phyloP scores from a whole-genome alignment of 2,888 invertebrate species.

The Drosophila differens region DNA sequence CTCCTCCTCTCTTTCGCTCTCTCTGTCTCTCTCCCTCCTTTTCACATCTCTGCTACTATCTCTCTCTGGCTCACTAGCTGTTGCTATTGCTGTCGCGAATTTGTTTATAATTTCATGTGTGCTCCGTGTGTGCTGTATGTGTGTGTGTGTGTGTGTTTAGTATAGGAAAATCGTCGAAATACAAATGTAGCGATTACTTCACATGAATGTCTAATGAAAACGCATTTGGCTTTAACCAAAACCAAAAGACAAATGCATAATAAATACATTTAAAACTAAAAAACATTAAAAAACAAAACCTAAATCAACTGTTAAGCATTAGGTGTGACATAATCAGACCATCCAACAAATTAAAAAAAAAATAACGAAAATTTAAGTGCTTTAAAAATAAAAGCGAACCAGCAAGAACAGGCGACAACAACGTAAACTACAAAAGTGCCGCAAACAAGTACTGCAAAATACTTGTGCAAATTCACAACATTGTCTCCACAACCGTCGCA shows the following conservation, averaged over 20 bases:
- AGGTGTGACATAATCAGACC: constrained; percentile 70
- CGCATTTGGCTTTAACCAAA: constrained; percentile 31
- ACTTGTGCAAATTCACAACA: constrained; percentile 26
- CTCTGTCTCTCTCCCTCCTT: constrained; percentile 4
- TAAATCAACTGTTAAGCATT: constrained; percentile 54
- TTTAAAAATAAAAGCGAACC: constrained; percentile 60
- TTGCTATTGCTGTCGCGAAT: constrained; percentile 55
- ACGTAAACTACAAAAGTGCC: constrained; percentile 56
- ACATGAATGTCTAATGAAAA: constrained; percentile 37
- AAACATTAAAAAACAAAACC: neutral
- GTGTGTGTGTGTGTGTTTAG: constrained; percentile 41
- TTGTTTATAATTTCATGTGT: constrained; percentile 70
- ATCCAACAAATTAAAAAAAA: constrained; percentile 26
- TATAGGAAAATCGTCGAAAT: constrained; percentile 22
- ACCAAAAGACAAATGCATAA: constrained; percentile 24
- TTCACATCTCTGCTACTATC: constrained; percentile 14
- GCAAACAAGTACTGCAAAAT: constrained; percentile 29
- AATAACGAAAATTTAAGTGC: constrained; percentile 51
- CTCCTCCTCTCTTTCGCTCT: constrained; percentile 11
- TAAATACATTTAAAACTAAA: constrained; percentile 16
- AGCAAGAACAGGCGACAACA: constrained; percentile 39
- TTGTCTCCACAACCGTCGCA: constrained; percentile 17
- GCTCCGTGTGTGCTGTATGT: constrained; percentile 28
- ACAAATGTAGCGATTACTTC: constrained; percentile 46
- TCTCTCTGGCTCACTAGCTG: constrained; percentile 26